Conservation (phyloP, 2,113 vertebrate species). For the Chloropsis cyanopogon region DNA sequence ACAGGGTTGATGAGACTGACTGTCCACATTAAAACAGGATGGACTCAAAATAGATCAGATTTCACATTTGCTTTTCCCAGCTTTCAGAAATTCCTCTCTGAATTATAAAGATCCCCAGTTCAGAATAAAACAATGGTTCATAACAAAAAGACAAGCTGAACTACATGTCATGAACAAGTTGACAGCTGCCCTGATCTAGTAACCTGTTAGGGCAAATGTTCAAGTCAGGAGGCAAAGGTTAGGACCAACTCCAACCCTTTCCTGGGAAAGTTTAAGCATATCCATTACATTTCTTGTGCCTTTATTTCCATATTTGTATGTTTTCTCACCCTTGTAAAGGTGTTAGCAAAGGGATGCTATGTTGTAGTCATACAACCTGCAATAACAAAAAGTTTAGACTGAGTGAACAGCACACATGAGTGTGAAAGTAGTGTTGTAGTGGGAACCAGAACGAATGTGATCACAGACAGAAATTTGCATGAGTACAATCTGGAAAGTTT, state of each 20-base stretch:
- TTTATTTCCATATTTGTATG: constrained; percentile 12
- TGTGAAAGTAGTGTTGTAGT: constrained; percentile 59
- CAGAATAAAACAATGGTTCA: not conserved
- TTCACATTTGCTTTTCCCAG: not conserved
- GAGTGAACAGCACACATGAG: constrained; percentile 33
- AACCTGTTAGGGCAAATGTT: not conserved
- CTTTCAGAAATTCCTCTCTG: not conserved
- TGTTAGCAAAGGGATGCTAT: constrained; percentile 39
- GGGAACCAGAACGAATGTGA: constrained; percentile 55
- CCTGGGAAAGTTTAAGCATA: not conserved
- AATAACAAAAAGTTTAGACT: constrained; percentile 58
- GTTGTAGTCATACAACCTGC: constrained; percentile 51
- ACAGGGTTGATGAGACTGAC: not conserved
- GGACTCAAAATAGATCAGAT: not conserved
- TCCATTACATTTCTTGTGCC: not conserved
- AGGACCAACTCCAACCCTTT: not conserved
- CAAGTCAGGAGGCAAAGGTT: not conserved
- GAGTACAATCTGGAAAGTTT: constrained; percentile 59
- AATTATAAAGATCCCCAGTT: not conserved
- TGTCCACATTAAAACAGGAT: not conserved
- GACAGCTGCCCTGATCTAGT: not conserved
- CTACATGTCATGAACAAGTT: not conserved
- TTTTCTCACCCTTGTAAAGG: constrained; percentile 31
- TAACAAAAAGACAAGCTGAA: not conserved
- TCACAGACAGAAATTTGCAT: constrained; percentile 60